Base-by-base conservation (phyloP, 2,888 invertebrate genomes). In the Cynaeus angustus region DNA sequence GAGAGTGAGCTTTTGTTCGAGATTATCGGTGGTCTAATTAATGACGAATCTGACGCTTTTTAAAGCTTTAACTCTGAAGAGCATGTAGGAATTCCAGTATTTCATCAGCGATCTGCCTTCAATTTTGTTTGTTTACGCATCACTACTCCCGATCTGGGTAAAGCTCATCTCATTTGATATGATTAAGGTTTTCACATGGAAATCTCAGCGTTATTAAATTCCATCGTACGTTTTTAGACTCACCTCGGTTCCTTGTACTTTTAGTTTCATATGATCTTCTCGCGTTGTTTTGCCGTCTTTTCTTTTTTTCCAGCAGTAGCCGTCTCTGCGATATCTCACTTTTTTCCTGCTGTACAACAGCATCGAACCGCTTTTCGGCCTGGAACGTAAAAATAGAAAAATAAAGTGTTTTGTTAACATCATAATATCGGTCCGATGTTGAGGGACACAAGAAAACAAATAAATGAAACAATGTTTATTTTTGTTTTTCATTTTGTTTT, bases 261-360 rank as follows among this genome's bases (percentile, higher is more conserved):
- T 99, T 74, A 99, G 89, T 86, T 98, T 98, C 98, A 99, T 98
- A 86, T 99, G 99, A 89, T 99, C 99, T 86, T 99, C 99, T 79
- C 99, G 88, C 66, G 98, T 98, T 72, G 98, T 97, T 87, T 98
- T 98, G 14, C 98, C 98, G 85, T 98, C 98, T 86, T 97, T 97
- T 77, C 99, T 88, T 83, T 98, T 98, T 88, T 98, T 98, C 98
- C 99, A 99, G 86, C 97, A 97, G 86, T 98, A 98, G 14, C 98
- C 98, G 83, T 98, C 98, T 70, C 97, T 90, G 84, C 98, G 91
- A 88, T 98, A 98, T 64, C 97, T 92, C 75, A 94, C 97, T 85
- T 96, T 96, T 88, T 98, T 98, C 68, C 98, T 90, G 83, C 96
- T 97, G 90, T 98, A 98, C 75, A 98, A 89, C 83, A 98, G 88